Evolutionary conservation across 2,888 invertebrate species (phyloP).

Genomic region (Punctoribates punctum): DNA sequence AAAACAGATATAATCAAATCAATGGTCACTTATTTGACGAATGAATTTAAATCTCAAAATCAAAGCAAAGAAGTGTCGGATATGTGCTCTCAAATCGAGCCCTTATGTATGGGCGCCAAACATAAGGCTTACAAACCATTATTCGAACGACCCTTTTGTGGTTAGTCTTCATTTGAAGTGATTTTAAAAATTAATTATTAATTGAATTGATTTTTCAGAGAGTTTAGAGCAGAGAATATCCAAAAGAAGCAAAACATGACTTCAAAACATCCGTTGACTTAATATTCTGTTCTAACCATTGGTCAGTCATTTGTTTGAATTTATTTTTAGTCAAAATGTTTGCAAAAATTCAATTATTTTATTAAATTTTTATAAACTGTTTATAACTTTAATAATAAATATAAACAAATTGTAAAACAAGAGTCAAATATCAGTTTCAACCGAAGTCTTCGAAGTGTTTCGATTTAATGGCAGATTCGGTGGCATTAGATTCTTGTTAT

Average conservation of each 20-base stretch:
- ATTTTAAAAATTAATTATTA: background rate
- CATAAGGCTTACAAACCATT: constrained; percentile 69
- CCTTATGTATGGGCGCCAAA: constrained; percentile 66
- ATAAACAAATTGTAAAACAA: constrained; percentile 12
- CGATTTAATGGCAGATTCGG: constrained; percentile 21
- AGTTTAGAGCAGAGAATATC: constrained; percentile 73
- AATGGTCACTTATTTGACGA: constrained; percentile 32
- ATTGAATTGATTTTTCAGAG: constrained; percentile 60
- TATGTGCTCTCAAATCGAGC: constrained; percentile 58
- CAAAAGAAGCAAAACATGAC: background rate
- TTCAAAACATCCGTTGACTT: no score
- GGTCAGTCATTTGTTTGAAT: no score
- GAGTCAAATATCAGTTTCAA: constrained; percentile 41
- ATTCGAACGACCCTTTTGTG: constrained; percentile 70
- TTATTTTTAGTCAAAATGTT: background rate
- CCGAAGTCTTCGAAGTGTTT: constrained; percentile 32
- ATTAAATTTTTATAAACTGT: background rate
- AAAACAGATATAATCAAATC: constrained; percentile 54
- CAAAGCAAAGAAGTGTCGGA: constrained; percentile 49
- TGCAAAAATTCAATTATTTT: background rate
- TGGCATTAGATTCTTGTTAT: constrained; percentile 22
- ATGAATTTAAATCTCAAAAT: background rate
- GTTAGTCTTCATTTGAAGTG: constrained; percentile 59
- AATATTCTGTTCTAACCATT: no score
- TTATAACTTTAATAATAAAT: background rate